Evolutionary conservation across 2,113 vertebrate species (phyloP).

Genomic region (Atractosteus spatula): DNA sequence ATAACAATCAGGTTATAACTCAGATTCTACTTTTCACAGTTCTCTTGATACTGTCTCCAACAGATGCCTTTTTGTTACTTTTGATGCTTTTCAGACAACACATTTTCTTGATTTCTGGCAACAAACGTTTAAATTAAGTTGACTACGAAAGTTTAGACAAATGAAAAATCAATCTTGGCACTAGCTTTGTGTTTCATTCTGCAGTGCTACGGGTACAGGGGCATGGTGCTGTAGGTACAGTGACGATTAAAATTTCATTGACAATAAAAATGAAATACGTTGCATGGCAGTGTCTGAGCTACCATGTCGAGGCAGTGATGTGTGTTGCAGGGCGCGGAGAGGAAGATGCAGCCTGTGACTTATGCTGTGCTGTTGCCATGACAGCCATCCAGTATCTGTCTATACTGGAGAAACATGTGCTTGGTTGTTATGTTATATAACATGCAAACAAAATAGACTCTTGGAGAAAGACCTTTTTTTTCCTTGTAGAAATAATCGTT

Average conservation of each 20-base stretch:
- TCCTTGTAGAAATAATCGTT: background rate
- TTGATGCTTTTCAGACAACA: too few species aligned
- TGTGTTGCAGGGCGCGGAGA: background rate
- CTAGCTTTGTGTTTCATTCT: too few species aligned
- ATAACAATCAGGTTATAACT: too few species aligned
- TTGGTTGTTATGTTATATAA: background rate
- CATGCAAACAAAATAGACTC: background rate
- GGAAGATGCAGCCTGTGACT: background rate
- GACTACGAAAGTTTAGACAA: too few species aligned
- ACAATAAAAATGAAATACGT: conserved; percentile 4
- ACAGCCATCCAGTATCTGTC: conserved; percentile 11
- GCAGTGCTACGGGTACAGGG: too few species aligned
- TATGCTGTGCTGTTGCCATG: conserved; percentile 25
- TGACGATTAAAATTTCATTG: conserved; percentile 17
- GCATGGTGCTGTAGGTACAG: background rate
- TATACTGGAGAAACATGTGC: background rate
- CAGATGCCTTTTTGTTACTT: too few species aligned
- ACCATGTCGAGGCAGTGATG: too few species aligned
- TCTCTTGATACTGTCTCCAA: too few species aligned
- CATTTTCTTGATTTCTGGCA: too few species aligned
- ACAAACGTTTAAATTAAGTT: too few species aligned
- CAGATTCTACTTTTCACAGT: too few species aligned
- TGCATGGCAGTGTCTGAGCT: background rate
- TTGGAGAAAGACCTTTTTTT: background rate
- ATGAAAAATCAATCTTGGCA: too few species aligned